Conservation (phyloP, 2,797 vertebrate species). For the Anguilla obscura region DNA sequence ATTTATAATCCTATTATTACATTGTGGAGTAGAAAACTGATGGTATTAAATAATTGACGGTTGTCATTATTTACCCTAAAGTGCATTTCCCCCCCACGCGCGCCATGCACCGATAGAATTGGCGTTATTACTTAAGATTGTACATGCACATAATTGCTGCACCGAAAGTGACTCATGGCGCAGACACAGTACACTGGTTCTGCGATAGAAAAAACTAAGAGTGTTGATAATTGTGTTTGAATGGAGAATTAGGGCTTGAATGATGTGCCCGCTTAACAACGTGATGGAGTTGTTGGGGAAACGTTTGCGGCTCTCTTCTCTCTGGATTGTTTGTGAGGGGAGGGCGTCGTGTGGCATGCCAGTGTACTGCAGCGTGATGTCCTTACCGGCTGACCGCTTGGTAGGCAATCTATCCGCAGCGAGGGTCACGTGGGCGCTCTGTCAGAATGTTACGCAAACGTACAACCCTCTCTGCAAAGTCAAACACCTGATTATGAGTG, state of each 20-base stretch:
- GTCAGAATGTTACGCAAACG: background rate
- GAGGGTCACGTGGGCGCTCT: background rate
- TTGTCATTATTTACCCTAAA: slow-evolving; percentile 63
- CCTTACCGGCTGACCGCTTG: background rate
- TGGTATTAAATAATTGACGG: slow-evolving; percentile 60
- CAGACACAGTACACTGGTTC: slow-evolving; percentile 58
- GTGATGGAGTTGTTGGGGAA: slow-evolving; percentile 63
- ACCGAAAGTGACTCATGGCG: slow-evolving; percentile 64
- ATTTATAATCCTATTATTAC: slow-evolving; percentile 52
- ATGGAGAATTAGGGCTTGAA: slow-evolving; percentile 60
- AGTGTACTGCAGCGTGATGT: background rate
- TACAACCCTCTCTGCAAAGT: background rate
- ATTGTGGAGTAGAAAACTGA: slow-evolving; percentile 52
- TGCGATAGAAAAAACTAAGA: slow-evolving; percentile 43
- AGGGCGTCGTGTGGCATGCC: background rate
- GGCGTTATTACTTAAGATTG: slow-evolving; percentile 69
- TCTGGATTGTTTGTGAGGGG: background rate
- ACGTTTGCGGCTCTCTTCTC: background rate
- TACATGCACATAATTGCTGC: slow-evolving; percentile 65
- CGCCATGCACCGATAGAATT: slow-evolving; percentile 65
- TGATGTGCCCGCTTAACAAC: slow-evolving; percentile 64
- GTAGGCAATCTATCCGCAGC: background rate
- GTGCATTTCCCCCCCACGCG: slow-evolving; percentile 43
- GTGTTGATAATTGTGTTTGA: slow-evolving; percentile 66
- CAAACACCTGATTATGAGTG: background rate